A percentile compares a stretch with the other conserved stretches of the same genome.
Conservation (phyloP, 2,888 invertebrate species). For the Tetranychus piercei region DNA sequence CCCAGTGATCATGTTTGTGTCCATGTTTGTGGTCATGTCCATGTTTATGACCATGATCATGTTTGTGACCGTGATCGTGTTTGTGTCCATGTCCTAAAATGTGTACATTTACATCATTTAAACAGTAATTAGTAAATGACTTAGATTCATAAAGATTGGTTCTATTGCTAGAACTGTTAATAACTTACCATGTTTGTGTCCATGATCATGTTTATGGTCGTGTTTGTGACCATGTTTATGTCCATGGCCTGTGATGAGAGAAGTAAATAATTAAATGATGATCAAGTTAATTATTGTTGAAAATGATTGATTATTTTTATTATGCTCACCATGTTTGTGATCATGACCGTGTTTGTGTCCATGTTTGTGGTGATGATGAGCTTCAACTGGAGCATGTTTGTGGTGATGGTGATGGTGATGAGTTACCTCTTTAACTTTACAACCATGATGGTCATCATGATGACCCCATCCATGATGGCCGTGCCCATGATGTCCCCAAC, state of each 20-base stretch:
- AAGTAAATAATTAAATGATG: no score
- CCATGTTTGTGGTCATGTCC: not conserved
- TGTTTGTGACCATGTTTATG: not conserved
- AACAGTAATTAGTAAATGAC: not conserved
- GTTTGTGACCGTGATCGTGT: not conserved
- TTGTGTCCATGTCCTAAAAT: not conserved
- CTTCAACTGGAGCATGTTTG: not conserved
- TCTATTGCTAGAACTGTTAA: not conserved
- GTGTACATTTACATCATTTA: not conserved
- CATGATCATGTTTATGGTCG: not conserved
- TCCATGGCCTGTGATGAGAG: not conserved
- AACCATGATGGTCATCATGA: not conserved
- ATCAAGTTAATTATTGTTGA: no score
- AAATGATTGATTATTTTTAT: no score
- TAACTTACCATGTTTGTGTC: not conserved
- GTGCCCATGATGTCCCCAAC: not conserved
- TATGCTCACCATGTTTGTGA: not conserved
- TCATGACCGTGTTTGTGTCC: not conserved
- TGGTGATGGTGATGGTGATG: not conserved
- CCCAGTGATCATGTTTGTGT: not conserved
- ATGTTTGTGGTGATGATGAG: not conserved
- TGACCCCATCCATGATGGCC: not conserved
- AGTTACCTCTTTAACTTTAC: not conserved
- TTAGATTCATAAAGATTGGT: not conserved
- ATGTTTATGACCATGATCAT: not conserved